Percentiles rank a stretch among this genome's conserved stretches.
phyloP scores from a whole-genome alignment of 2,113 vertebrate species.

The Andinoacara biseriatus region DNA sequence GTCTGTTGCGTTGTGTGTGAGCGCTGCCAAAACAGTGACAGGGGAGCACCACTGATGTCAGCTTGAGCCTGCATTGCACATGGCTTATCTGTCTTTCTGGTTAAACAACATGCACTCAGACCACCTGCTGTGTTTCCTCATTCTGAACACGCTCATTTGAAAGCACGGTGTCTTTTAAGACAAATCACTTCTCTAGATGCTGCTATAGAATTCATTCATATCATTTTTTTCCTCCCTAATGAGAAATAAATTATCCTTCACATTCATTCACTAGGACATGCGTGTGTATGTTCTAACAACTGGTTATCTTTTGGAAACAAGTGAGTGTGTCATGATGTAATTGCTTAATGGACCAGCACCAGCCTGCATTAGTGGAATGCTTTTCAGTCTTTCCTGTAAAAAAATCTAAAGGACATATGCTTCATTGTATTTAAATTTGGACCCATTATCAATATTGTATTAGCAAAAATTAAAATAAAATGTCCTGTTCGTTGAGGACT shows the following conservation, averaged over 20 bases:
- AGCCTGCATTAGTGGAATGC: too few relatives aligned
- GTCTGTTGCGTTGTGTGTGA: background rate
- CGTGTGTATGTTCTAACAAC: background rate
- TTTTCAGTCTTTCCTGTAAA: background rate
- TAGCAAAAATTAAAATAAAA: background rate
- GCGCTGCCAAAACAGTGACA: constrained; percentile 3
- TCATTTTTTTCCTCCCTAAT: background rate
- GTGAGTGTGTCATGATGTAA: background rate
- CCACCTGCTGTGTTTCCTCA: background rate
- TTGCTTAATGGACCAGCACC: too few relatives aligned
- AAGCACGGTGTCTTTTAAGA: background rate
- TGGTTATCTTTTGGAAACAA: background rate
- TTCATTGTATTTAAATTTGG: background rate
- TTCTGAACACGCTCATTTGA: background rate
- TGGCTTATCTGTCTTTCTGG: background rate
- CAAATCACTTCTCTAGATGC: background rate
- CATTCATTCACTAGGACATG: background rate
- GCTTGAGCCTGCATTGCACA: background rate
- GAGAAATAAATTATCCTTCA: background rate
- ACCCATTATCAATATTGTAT: background rate
- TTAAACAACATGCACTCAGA: background rate
- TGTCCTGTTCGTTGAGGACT: background rate
- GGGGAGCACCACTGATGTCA: background rate
- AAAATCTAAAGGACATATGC: background rate
- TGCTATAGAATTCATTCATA: background rate